Evolutionary conservation across 2,888 invertebrate species (phyloP).

Genomic region (Azorinus chamasolen): DNA sequence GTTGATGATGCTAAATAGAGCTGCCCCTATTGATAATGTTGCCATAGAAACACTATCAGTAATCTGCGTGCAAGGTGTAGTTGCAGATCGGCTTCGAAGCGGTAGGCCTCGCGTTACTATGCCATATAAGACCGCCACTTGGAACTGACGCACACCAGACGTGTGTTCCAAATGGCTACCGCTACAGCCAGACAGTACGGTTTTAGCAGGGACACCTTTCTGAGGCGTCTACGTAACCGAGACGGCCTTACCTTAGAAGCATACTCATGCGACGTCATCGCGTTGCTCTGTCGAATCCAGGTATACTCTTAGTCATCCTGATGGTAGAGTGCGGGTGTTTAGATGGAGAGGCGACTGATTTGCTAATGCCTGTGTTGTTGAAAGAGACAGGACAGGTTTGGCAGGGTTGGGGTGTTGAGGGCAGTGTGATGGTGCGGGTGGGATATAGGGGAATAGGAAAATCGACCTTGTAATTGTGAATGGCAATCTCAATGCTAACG

Average conservation of each 20-base stretch:
- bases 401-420: no score
- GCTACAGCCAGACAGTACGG: conserved; percentile 23
- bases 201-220: conserved; percentile 9
- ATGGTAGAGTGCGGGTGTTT: conserved; percentile 9
- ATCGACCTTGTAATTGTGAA: background rate
- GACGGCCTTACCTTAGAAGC: no score
- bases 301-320: conserved; percentile 1
- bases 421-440: conserved; percentile 20
- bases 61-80: background rate
- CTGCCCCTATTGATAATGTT: conserved; percentile 13
- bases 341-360: conserved; percentile 7
- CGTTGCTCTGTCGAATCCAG: conserved; percentile 30
- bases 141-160: conserved; percentile 4
- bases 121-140: no score
- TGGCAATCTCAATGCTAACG: conserved; percentile 10
- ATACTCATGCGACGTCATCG: no score
- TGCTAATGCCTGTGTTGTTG: background rate
- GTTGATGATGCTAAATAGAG: conserved; percentile 12
- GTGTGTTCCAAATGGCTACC: no score
- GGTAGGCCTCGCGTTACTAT: background rate
- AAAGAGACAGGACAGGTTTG: conserved; percentile 10
- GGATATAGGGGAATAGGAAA: conserved; percentile 19
- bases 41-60: background rate
- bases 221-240: conserved; percentile 8
- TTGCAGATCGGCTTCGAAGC: conserved; percentile 7